Conservation (phyloP, 2,113 vertebrate genomes). For the Brachyhypopomus gauderio region DNA sequence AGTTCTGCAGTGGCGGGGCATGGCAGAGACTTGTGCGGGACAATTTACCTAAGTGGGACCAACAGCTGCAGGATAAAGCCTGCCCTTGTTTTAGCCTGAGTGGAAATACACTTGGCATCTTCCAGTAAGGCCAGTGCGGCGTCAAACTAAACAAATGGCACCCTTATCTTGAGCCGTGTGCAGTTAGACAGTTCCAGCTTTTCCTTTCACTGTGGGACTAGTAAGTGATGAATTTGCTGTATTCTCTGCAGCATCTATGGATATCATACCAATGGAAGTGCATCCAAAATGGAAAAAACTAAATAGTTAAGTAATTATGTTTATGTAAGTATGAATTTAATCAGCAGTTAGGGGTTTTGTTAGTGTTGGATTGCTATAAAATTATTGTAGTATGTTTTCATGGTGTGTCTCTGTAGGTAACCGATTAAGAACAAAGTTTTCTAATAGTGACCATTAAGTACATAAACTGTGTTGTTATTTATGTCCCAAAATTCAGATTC, state of each 20-base stretch:
- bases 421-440: no score
- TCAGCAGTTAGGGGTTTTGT: neutral
- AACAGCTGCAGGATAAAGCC: conserved; percentile 63
- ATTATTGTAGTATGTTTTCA: neutral
- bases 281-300: neutral
- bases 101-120: conserved; percentile 44
- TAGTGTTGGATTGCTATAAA: no score
- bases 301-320: conserved; percentile 41
- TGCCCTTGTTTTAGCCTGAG: conserved; percentile 57
- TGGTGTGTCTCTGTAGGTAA: neutral
- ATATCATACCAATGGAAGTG: conserved; percentile 21
- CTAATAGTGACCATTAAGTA: neutral
- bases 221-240: conserved; percentile 37
- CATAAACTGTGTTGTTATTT: neutral
- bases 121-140: conserved; percentile 41
- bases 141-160: conserved; percentile 39
- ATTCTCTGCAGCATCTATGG: conserved; percentile 19
- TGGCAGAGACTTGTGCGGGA: conserved; percentile 12
- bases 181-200: conserved; percentile 33
- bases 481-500: neutral
- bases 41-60: conserved; percentile 35
- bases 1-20: conserved; percentile 8
- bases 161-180: conserved; percentile 17
- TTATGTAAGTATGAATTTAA: conserved; percentile 45
- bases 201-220: conserved; percentile 15